Evolutionary conservation across 2,797 vertebrate genomes (phyloP).

Genomic region (Argentina silus): DNA sequence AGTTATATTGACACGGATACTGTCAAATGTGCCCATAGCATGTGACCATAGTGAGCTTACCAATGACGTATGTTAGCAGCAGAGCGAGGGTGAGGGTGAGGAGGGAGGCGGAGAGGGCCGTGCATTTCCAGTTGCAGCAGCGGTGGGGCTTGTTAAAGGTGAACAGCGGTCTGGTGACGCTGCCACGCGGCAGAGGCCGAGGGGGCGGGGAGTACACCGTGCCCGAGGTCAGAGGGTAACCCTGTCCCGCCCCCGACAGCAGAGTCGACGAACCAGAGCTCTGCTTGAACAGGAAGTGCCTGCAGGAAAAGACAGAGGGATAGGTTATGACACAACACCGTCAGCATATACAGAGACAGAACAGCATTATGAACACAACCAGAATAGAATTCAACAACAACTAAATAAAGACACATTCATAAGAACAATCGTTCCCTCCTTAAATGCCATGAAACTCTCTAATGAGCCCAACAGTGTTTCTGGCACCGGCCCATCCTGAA

Average conservation of each 20-base stretch:
- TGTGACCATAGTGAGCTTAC: constrained; percentile 75
- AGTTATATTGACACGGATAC: no score
- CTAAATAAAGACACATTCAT: background rate
- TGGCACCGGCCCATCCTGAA: no score
- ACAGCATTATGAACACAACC: background rate
- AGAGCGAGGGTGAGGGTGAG: constrained; percentile 91
- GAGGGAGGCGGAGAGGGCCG: constrained; percentile 90
- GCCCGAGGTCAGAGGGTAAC: constrained; percentile 93
- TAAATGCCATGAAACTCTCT: background rate
- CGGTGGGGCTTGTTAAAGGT: constrained; percentile 96
- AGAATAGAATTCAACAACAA: background rate
- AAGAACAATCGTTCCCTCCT: no score
- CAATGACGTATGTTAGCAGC: constrained; percentile 92
- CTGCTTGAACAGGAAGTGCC: constrained; percentile 97
- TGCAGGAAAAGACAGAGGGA: constrained; percentile 54
- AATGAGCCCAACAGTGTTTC: no score
- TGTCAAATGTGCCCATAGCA: no score
- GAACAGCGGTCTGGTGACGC: constrained; percentile 93
- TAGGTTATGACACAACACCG: constrained; percentile 19
- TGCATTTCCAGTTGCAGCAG: constrained; percentile 98
- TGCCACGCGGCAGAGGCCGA: constrained; percentile 91
- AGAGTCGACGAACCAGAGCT: constrained; percentile 94
- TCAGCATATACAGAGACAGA: constrained; percentile 7
- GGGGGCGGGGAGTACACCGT: constrained; percentile 95
- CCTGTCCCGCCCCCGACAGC: constrained; percentile 92